Base-by-base conservation (phyloP, 1,140 invertebrate species). In the Thaumetopoea pityocampa region DNA sequence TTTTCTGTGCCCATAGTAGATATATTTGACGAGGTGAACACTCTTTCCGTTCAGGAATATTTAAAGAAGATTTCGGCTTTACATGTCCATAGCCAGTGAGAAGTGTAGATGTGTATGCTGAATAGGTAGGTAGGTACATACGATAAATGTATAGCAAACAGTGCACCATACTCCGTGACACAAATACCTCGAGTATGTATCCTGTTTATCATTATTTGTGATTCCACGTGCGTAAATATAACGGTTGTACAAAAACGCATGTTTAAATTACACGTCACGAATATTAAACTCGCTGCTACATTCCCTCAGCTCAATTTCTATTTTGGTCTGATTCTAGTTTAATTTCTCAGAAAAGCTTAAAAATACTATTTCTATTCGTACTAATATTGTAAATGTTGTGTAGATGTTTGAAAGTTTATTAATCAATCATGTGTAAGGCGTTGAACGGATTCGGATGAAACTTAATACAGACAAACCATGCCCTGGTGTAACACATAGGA, bases 11-110 rank as follows among this genome's bases (percentile, higher is more conserved):
- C 43, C 50, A 57, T 69, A 68, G 59, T 70, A 62, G 62, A 67
- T 58, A 64, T 53, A 57, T 57, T 49, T 61, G 51, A 47, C 55
- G 70, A 81, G 73, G 77, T 81, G 73, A 81, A 81, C 64, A 81
- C 77, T 81, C 67, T 67, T 52, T 45, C 49, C 49, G 50, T 55
- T 51, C 58, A 54, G 44, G 66, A 60, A 53, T 48, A 38, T 40
- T 42, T 11, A 22, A 5, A 22, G 10, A 10, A 36, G 11, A 18
- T 18, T 4, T 18, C 17, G 6, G 17, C 17, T 18, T 4, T 18
- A 6, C 3, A 6, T 4, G 9, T 24, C 6, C n/a, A 24, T 24
- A 9, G 4, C 4, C 5, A 26, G 5, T 5, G 8, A 26, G 9
- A 1, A 9, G 9, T 26, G 9, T 26, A 9, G 9, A 8, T 0